Percentiles rank a stretch among this genome's conserved stretches.
Conservation (phyloP, 1,140 invertebrate genomes). For the Drosophila arawakana region DNA sequence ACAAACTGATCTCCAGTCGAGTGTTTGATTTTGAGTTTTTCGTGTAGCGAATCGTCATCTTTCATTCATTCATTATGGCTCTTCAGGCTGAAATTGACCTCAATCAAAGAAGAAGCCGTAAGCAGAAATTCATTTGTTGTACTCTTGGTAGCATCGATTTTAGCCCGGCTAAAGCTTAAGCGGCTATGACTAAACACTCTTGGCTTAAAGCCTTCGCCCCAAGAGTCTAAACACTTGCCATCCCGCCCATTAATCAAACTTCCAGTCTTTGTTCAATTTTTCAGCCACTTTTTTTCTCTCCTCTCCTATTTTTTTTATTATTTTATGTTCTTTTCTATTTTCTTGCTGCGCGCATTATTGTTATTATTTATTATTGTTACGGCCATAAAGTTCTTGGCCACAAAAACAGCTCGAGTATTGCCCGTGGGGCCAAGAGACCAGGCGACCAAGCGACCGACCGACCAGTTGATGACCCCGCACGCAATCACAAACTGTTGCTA, state of each 20-base stretch:
- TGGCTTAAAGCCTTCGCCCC: slow-evolving; percentile 16
- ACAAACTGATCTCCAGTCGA: slow-evolving; percentile 13
- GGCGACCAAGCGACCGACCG: slow-evolving; percentile 11
- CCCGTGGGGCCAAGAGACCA: slow-evolving; percentile 6
- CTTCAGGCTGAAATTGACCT: slow-evolving; percentile 25
- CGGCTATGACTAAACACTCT: slow-evolving; percentile 13
- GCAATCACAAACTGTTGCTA: slow-evolving; percentile 37
- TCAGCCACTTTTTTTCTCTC: slow-evolving; percentile 25
- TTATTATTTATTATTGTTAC: slow-evolving; percentile 73
- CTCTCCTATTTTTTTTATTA: slow-evolving; percentile 40
- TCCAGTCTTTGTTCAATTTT: slow-evolving; percentile 72
- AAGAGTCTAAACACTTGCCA: slow-evolving; percentile 42
- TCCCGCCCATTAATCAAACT: slow-evolving; percentile 73
- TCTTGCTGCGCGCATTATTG: slow-evolving; percentile 51
- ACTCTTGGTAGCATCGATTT: slow-evolving; percentile 12
- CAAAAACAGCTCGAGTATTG: slow-evolving; percentile 19
- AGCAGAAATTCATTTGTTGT: slow-evolving; percentile 26
- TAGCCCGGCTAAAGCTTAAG: slow-evolving; percentile 6
- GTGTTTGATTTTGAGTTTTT: slow-evolving; percentile 24
- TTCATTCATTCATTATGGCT: slow-evolving; percentile 16
- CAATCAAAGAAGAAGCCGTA: slow-evolving; percentile 26
- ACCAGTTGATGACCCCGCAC: slow-evolving; percentile 75
- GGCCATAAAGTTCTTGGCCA: slow-evolving; percentile 55
- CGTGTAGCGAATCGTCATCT: slow-evolving; percentile 26
- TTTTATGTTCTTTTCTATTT: slow-evolving; percentile 26